A percentile compares a stretch with the other conserved stretches of the same genome.
Conservation (phyloP, 2,888 invertebrate genomes). For the Syritta pipiens region DNA sequence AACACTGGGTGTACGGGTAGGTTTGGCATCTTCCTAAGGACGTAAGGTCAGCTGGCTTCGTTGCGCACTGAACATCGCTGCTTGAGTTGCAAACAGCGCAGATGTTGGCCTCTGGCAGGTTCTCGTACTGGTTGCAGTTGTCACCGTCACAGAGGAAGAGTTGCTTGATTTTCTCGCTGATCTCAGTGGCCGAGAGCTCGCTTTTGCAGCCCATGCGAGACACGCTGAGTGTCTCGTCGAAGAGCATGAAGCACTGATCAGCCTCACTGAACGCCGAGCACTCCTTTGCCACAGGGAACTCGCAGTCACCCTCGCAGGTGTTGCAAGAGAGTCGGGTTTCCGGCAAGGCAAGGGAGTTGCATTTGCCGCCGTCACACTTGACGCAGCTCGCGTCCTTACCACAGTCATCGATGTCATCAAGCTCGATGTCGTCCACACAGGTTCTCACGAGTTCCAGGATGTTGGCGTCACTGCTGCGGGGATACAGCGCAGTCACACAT, state of each 20-base stretch:
- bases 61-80: constrained; percentile 68
- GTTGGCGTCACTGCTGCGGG: constrained; percentile 45
- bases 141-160: constrained; percentile 70
- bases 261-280: constrained; percentile 62
- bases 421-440: constrained; percentile 71
- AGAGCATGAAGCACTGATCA: constrained; percentile 72
- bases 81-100: constrained; percentile 70
- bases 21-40: constrained; percentile 39
- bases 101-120: constrained; percentile 59
- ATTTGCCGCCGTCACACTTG: constrained; percentile 52
- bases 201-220: constrained; percentile 71
- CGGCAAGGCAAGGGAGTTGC: constrained; percentile 67
- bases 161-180: constrained; percentile 55
- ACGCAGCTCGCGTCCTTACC: constrained; percentile 61
- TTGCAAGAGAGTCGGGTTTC: constrained; percentile 67
- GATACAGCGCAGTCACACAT: constrained; percentile 70
- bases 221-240: constrained; percentile 64
- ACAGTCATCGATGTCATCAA: constrained; percentile 64
- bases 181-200: constrained; percentile 36
- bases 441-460: constrained; percentile 68
- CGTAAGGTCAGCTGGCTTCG: constrained; percentile 23
- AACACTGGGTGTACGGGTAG: constrained; percentile 71
- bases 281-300: constrained; percentile 27
- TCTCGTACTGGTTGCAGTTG: constrained; percentile 69
- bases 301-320: constrained; percentile 68